These are phyloP conservation scores for Agrotis exclamationis DNA, from an alignment of 2,888 invertebrate genomes.

Conservation along the genomic window DNA sequence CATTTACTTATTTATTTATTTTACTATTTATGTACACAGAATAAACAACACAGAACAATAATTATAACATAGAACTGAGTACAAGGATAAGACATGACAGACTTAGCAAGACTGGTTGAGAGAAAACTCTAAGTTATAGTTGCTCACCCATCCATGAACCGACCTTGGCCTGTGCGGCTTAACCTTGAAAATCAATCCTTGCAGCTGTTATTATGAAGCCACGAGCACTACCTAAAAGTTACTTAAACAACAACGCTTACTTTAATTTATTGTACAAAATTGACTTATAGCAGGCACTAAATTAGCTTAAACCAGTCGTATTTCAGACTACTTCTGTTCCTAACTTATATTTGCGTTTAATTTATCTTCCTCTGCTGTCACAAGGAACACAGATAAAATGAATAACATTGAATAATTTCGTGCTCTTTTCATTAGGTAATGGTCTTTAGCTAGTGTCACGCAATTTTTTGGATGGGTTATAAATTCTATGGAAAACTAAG, in stretches of 20 bases:
- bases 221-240: too few relatives aligned
- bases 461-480: constrained; percentile 25
- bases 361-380: constrained; percentile 43
- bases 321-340: constrained; percentile 15
- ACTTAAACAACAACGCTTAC: background rate
- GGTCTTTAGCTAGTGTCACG: constrained; percentile 22
- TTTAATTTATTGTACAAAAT: constrained; percentile 14
- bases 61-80: too few relatives aligned
- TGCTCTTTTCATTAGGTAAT: constrained; percentile 44
- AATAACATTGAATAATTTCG: constrained; percentile 39
- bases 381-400: constrained; percentile 26
- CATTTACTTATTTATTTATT: too few relatives aligned
- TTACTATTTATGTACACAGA: too few relatives aligned
- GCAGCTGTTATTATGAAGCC: too few relatives aligned
- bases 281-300: constrained; percentile 11
- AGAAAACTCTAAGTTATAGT: too few relatives aligned
- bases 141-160: too few relatives aligned
- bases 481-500: constrained; percentile 29
- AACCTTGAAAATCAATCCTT: too few relatives aligned
- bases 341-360: constrained; percentile 37
- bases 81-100: too few relatives aligned
- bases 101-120: too few relatives aligned
- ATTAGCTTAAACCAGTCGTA: constrained; percentile 16
- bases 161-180: too few relatives aligned
- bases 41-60: too few relatives aligned